These are phyloP conservation scores for Hypercompe scribonia DNA, from an alignment of 2,888 invertebrate species.

Conservation along the genomic window DNA sequence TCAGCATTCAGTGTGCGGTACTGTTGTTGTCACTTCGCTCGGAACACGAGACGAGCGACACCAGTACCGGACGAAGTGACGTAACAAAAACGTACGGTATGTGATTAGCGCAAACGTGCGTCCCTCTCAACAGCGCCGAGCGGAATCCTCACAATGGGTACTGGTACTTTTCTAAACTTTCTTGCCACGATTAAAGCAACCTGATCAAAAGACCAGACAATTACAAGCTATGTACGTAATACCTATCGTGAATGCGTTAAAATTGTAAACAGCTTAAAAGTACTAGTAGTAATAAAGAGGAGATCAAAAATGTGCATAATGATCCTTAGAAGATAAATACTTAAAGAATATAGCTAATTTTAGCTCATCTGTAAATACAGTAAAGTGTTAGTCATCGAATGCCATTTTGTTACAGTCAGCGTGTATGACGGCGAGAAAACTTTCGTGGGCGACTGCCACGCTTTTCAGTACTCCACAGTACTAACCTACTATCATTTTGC, in stretches of 20 bases:
- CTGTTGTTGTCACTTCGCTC: no score
- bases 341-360: conserved; percentile 55
- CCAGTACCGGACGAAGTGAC: no score
- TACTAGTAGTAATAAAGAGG: background rate
- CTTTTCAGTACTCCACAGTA: conserved; percentile 56
- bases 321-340: background rate
- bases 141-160: background rate
- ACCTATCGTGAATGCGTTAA: no score
- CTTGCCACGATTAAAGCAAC: background rate
- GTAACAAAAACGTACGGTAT: no score
- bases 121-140: no score
- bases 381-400: conserved; percentile 77
- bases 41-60: no score
- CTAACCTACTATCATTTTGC: no score
- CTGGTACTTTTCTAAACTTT: background rate
- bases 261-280: background rate
- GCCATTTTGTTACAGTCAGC: conserved; percentile 68
- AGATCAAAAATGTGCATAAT: background rate
- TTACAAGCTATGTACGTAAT: background rate
- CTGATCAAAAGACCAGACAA: background rate
- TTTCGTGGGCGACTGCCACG: conserved; percentile 63
- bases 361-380: conserved; percentile 75
- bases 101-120: no score
- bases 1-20: no score
- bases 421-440: conserved; percentile 36